phyloP scores from a whole-genome alignment of 2,888 invertebrate species.

The Pedicia rivosa region DNA sequence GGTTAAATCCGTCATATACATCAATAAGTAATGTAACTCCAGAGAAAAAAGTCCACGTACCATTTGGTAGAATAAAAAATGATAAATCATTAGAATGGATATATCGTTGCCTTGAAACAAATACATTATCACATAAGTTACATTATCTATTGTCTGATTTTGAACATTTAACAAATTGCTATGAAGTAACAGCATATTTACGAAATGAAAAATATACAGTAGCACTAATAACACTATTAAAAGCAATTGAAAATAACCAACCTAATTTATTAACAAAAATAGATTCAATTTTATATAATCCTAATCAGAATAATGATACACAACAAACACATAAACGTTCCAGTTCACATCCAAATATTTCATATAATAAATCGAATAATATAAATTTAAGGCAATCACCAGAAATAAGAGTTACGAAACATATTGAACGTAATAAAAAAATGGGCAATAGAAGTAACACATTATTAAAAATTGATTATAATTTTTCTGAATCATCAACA shows the following conservation, averaged over 20 bases:
- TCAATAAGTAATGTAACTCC: constrained; percentile 25
- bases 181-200: constrained; percentile 40
- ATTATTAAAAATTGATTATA: too few species aligned
- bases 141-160: constrained; percentile 45
- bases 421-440: too few species aligned
- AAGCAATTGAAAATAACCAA: constrained; percentile 46
- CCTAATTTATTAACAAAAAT: constrained; percentile 43
- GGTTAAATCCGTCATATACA: constrained; percentile 38
- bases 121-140: constrained; percentile 39
- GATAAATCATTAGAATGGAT: constrained; percentile 38
- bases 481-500: not conserved
- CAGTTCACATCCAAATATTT: constrained; percentile 39
- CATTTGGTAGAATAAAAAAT: constrained; percentile 29
- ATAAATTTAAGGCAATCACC: too few species aligned
- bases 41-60: constrained; percentile 26
- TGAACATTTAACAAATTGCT: constrained; percentile 40
- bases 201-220: constrained; percentile 41
- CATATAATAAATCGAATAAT: too few species aligned
- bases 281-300: constrained; percentile 34
- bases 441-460: too few species aligned
- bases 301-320: constrained; percentile 16
- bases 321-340: constrained; percentile 31
- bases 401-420: too few species aligned
- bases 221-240: constrained; percentile 42
- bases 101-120: constrained; percentile 36